A percentile compares a stretch with the other conserved stretches of the same genome.
phyloP scores from a whole-genome alignment of 2,797 vertebrate species.

The Apogon talboti region DNA sequence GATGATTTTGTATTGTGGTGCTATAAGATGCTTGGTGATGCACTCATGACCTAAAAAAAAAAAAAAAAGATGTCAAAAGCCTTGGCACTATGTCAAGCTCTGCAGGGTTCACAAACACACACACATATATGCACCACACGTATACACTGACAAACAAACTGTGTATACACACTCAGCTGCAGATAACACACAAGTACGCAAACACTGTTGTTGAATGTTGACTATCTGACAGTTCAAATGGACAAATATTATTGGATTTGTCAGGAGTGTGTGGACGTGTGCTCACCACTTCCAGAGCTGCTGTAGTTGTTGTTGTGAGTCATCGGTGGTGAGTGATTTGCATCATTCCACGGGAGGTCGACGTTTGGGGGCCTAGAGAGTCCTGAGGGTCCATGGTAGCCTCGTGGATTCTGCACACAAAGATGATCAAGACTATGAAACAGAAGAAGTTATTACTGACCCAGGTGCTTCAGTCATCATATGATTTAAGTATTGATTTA shows the following conservation, averaged over 20 bases:
- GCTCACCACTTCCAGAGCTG: constrained; percentile 79
- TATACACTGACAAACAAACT: constrained; percentile 41
- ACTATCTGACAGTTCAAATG: constrained; percentile 58
- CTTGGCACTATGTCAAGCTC: constrained; percentile 11
- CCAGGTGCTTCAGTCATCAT: too few relatives aligned
- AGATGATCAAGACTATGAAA: background rate
- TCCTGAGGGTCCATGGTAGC: constrained; percentile 58
- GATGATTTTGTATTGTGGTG: constrained; percentile 1
- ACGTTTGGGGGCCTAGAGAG: constrained; percentile 10
- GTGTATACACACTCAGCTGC: constrained; percentile 49
- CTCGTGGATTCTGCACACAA: constrained; percentile 78
- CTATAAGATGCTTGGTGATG: constrained; percentile 5
- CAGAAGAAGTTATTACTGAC: too few relatives aligned
- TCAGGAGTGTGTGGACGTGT: constrained; percentile 16
- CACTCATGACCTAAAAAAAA: constrained; percentile 16
- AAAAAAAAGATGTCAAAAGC: constrained; percentile 8
- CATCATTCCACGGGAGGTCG: constrained; percentile 45
- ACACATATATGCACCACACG: background rate
- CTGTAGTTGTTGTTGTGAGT: constrained; percentile 53
- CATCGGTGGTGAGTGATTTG: constrained; percentile 45
- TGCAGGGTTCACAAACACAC: constrained; percentile 21
- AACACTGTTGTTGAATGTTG: constrained; percentile 57
- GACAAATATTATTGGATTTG: constrained; percentile 47
- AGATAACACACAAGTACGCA: constrained; percentile 63
- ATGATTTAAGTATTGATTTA: too few relatives aligned